Evolutionary conservation across 2,888 invertebrate genomes (phyloP).

Genomic region (Netelia inedita): DNA sequence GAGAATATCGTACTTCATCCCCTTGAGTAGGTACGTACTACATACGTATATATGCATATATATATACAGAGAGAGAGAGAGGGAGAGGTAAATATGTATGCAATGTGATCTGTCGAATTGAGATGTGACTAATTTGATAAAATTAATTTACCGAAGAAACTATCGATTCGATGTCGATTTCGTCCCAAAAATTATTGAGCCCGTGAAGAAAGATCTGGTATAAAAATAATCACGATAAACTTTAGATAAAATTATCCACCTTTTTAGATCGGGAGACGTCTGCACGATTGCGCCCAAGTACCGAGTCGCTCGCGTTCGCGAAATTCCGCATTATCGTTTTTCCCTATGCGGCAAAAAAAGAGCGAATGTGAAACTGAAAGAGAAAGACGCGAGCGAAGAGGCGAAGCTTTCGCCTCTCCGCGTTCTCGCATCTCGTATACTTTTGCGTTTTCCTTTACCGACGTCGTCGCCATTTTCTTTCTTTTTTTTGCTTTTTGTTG

Average conservation of each 20-base stretch:
- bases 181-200: too few species aligned
- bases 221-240: too few species aligned
- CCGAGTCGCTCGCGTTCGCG: neutral
- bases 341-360: constrained; percentile 24
- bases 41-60: constrained; percentile 11
- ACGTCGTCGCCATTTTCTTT: constrained; percentile 3
- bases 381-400: constrained; percentile 27
- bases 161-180: too few species aligned
- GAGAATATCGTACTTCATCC: constrained; percentile 54
- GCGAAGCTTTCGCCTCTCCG: constrained; percentile 42
- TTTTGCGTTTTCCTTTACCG: constrained; percentile 4
- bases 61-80: too few species aligned
- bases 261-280: neutral
- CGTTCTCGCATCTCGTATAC: constrained; percentile 7
- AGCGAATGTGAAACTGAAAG: constrained; percentile 16
- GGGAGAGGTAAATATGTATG: constrained; percentile 6
- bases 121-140: neutral
- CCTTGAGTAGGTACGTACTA: constrained; percentile 16
- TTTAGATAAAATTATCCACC: neutral
- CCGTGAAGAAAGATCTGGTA: too few species aligned
- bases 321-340: constrained; percentile 17
- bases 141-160: neutral
- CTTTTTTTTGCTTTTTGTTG: neutral
- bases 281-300: neutral
- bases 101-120: constrained; percentile 6